Percentiles rank a stretch among this genome's conserved stretches.
Evolutionary conservation across 2,113 vertebrate genomes (phyloP).

Genomic region (Cinclus cinclus): DNA sequence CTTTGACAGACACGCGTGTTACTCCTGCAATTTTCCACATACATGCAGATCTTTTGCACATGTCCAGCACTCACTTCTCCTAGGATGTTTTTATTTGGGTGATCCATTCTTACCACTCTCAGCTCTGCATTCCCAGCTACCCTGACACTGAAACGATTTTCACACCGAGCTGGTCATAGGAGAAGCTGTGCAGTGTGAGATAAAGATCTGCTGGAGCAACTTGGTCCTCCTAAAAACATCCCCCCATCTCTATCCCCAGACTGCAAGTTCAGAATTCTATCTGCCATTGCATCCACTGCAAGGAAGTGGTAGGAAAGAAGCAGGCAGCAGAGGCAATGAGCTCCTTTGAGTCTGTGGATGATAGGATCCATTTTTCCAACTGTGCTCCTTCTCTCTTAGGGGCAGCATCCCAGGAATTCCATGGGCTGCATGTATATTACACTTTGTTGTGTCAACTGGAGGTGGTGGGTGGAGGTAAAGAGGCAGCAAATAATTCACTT

Average conservation of each 20-base stretch:
- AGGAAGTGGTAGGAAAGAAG: neutral
- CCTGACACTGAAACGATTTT: neutral
- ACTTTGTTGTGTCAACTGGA: accelerated
- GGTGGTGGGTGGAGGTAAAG: neutral
- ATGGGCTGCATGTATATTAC: accelerated
- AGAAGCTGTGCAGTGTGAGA: neutral
- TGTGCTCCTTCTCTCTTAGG: neutral
- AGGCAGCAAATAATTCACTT: neutral
- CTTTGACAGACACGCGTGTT: neutral
- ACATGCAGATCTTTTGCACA: neutral
- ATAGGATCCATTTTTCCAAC: neutral
- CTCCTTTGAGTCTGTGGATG: neutral
- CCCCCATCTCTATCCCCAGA: neutral
- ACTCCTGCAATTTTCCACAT: neutral
- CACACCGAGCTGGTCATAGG: neutral
- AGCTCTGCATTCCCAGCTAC: neutral
- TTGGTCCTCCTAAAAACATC: neutral
- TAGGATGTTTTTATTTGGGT: neutral
- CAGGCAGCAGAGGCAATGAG: neutral
- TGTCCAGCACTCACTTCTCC: neutral
- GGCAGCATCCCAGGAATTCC: neutral
- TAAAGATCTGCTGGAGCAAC: neutral
- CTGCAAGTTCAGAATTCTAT: neutral
- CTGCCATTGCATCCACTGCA: neutral
- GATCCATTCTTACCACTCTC: neutral